Conservation (phyloP, 2,797 vertebrate species). For the Hypotaenidia philippensis region DNA sequence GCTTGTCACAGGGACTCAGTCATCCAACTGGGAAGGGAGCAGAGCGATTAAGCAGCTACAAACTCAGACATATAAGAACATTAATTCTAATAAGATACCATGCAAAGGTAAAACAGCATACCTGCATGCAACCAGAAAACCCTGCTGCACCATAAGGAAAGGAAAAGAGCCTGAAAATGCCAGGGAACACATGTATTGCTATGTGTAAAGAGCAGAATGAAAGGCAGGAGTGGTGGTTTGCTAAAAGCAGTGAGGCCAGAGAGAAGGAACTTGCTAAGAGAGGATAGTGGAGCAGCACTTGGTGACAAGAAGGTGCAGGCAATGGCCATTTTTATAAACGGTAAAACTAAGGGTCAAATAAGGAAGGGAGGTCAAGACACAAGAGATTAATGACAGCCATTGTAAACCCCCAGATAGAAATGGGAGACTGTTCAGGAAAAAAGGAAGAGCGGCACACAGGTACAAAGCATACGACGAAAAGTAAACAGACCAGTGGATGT, state of each 20-base stretch:
- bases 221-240: neutral
- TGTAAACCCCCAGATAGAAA: neutral
- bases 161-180: neutral
- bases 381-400: neutral
- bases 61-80: neutral
- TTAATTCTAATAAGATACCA: neutral
- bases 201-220: neutral
- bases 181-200: neutral
- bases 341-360: neutral
- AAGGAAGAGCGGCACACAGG: neutral
- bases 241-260: neutral
- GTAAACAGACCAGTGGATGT: neutral
- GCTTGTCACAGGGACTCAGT: neutral
- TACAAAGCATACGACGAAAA: neutral
- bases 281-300: neutral
- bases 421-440: neutral
- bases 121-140: neutral
- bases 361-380: neutral
- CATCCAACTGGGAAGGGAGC: neutral
- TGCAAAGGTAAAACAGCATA: neutral
- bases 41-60: neutral
- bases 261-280: neutral
- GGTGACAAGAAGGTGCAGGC: neutral
- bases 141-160: rapidly evolving
- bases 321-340: neutral